Conservation (phyloP, 2,888 invertebrate species). For the Drymonia ruficornis region DNA sequence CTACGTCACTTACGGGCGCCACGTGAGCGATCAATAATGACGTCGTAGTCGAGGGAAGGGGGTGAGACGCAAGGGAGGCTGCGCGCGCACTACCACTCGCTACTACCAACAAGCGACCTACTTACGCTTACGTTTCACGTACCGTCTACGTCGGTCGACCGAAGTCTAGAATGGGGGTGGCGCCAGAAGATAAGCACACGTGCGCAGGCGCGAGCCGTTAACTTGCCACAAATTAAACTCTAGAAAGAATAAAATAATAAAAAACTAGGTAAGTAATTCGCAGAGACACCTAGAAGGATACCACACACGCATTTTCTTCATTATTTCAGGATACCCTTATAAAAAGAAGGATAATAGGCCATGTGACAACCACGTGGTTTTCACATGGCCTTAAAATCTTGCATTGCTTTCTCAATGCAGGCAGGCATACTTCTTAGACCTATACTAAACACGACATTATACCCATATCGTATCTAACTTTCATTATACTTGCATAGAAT, state of each 20-base stretch:
- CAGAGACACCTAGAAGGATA: too few relatives aligned
- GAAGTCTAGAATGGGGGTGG: slow-evolving; percentile 58
- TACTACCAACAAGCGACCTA: slow-evolving; percentile 65
- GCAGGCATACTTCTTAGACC: too few relatives aligned
- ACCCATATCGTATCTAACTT: too few relatives aligned
- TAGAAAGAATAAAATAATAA: neutral
- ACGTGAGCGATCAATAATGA: slow-evolving; percentile 83
- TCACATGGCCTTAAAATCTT: too few relatives aligned
- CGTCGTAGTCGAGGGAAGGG: slow-evolving; percentile 60
- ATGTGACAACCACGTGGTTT: too few relatives aligned
- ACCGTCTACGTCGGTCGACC: slow-evolving; percentile 78
- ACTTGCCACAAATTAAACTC: slow-evolving; percentile 31
- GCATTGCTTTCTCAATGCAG: too few relatives aligned
- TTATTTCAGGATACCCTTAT: too few relatives aligned
- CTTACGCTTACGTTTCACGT: slow-evolving; percentile 81
- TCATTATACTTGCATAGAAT: too few relatives aligned
- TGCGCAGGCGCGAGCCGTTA: slow-evolving; percentile 48
- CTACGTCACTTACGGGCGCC: slow-evolving; percentile 82
- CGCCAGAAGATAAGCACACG: slow-evolving; percentile 29
- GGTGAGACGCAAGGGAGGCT: slow-evolving; percentile 34
- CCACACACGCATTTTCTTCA: too few relatives aligned
- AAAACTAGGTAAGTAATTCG: too few relatives aligned
- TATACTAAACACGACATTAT: too few relatives aligned
- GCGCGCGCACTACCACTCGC: slow-evolving; percentile 65
- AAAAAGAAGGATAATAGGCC: too few relatives aligned